Conservation (phyloP, 2,797 vertebrate species). For the Gymnothorax javanicus region DNA sequence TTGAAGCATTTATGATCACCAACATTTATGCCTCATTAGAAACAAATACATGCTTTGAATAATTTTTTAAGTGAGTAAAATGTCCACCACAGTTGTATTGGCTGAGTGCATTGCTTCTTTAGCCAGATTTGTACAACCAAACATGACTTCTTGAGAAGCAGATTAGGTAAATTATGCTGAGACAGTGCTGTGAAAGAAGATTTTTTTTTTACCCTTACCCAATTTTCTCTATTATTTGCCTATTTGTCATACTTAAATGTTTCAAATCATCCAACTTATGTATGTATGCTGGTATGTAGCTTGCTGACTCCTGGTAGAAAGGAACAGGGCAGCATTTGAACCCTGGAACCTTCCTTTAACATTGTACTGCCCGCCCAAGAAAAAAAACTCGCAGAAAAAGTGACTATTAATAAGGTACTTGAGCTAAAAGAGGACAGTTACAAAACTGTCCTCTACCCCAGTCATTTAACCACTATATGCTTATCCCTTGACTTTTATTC, state of each 20-base stretch:
- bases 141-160: neutral
- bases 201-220: too few relatives aligned
- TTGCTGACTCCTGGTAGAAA: too few relatives aligned
- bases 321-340: too few relatives aligned
- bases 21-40: neutral
- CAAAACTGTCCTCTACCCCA: neutral
- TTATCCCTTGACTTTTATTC: neutral
- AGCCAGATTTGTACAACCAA: neutral
- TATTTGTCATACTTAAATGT: too few relatives aligned
- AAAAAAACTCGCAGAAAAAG: neutral
- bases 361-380: neutral
- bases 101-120: neutral
- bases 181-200: neutral
- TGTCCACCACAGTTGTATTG: neutral
- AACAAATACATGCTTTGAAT: neutral
- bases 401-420: neutral
- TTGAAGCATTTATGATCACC: neutral
- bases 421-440: neutral
- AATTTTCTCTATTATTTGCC: too few relatives aligned
- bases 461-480: neutral
- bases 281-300: too few relatives aligned
- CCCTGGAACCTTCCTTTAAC: too few relatives aligned
- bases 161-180: neutral
- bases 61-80: neutral
- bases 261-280: too few relatives aligned